These are phyloP conservation scores for Corvus hawaiiensis DNA, from an alignment of 2,113 vertebrate genomes.

Conservation along the genomic window DNA sequence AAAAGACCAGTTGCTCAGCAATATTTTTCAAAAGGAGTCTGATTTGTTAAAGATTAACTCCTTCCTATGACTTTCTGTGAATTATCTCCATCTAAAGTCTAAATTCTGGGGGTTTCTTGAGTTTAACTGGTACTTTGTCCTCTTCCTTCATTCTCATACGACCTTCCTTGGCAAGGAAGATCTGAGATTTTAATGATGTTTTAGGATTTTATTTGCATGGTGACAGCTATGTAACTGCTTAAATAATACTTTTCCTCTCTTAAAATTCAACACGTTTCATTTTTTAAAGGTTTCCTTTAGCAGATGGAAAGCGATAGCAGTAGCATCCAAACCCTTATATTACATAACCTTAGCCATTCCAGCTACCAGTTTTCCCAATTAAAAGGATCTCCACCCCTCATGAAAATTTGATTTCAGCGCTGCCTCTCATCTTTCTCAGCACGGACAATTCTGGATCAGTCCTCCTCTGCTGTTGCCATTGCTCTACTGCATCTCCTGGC, in stretches of 20 bases:
- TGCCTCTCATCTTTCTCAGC: neutral
- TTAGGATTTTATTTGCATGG: neutral
- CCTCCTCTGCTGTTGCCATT: neutral
- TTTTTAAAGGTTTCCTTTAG: neutral
- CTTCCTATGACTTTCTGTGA: neutral
- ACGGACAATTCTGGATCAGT: neutral
- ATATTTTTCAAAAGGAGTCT: neutral
- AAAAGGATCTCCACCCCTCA: neutral
- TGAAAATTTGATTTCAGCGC: neutral
- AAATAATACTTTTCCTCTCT: neutral
- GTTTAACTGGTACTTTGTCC: neutral
- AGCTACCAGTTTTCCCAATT: neutral
- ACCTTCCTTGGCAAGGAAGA: neutral
- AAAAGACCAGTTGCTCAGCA: neutral
- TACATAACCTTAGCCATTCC: neutral
- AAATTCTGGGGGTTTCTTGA: neutral
- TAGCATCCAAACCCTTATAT: neutral
- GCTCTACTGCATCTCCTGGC: neutral
- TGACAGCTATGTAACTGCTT: neutral
- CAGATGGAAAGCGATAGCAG: neutral
- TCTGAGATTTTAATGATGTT: neutral
- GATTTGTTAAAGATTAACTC: neutral
- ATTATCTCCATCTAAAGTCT: neutral
- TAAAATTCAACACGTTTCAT: neutral
- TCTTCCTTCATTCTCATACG: neutral